phyloP scores from a whole-genome alignment of 2,113 vertebrate species.

The Gymnobelideus leadbeateri region DNA sequence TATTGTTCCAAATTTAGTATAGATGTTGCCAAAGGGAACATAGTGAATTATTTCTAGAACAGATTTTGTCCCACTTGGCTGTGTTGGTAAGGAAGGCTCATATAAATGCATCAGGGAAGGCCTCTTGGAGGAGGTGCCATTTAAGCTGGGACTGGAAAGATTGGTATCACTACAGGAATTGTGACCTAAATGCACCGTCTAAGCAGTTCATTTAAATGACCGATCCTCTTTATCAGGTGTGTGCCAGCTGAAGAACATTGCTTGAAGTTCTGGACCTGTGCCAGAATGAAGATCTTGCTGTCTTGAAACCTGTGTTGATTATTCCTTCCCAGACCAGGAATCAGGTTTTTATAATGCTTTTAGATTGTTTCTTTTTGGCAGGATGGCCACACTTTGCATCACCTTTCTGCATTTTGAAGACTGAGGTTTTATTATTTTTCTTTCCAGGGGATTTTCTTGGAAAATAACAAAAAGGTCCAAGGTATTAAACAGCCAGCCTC shows the following conservation, averaged over 20 bases:
- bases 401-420: neutral
- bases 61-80: neutral
- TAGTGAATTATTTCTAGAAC: neutral
- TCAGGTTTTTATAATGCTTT: neutral
- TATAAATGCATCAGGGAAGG: neutral
- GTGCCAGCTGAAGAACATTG: neutral
- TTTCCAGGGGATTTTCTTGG: constrained; percentile 8
- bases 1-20: no score
- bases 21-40: no score
- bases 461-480: neutral
- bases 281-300: neutral
- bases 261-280: neutral
- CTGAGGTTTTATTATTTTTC: neutral
- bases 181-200: neutral
- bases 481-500: neutral
- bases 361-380: neutral
- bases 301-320: neutral
- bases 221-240: neutral
- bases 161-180: neutral
- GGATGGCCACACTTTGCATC: neutral
- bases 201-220: neutral
- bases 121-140: neutral
- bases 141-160: neutral
- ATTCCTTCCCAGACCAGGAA: neutral
- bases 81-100: neutral